Conservation (phyloP, 2,888 invertebrate species). For the Caenorhabditis afra region DNA sequence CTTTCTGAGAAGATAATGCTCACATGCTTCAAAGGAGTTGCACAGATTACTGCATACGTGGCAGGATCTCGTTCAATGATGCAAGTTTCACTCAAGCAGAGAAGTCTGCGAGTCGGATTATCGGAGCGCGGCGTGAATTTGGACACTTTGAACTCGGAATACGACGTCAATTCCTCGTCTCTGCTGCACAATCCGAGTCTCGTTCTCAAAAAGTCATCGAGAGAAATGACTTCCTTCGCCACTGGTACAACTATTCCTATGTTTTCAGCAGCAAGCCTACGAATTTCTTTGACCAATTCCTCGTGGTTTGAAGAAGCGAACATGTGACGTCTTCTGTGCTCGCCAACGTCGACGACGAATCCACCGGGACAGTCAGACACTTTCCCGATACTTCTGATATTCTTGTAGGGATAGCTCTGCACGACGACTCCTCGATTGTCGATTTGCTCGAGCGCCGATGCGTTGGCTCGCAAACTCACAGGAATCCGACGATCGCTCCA, state of each 20-base stretch:
- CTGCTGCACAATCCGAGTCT: constrained; percentile 94
- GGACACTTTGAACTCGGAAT: constrained; percentile 95
- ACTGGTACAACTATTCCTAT: constrained; percentile 90
- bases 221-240: constrained; percentile 88
- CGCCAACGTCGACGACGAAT: constrained; percentile 92
- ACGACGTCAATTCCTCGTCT: constrained; percentile 95
- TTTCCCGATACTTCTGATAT: constrained; percentile 67
- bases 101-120: constrained; percentile 87
- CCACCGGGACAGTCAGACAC: constrained; percentile 91
- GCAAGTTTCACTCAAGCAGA: constrained; percentile 93
- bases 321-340: constrained; percentile 87
- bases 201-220: constrained; percentile 90
- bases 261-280: constrained; percentile 88
- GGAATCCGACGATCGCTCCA: constrained; percentile 95
- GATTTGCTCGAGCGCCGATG: constrained; percentile 90
- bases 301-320: constrained; percentile 90
- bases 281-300: constrained; percentile 90
- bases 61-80: constrained; percentile 96
- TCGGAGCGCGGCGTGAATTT: constrained; percentile 90
- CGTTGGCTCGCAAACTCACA: constrained; percentile 92
- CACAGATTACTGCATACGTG: constrained; percentile 93
- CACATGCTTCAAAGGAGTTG: constrained; percentile 84
- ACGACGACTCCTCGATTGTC: constrained; percentile 64
- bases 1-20: constrained; percentile 56
- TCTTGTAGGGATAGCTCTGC: constrained; percentile 65